Percentiles rank a stretch among this genome's conserved stretches.
phyloP scores from a whole-genome alignment of 1,140 invertebrate species.

The Drosophila orena region DNA sequence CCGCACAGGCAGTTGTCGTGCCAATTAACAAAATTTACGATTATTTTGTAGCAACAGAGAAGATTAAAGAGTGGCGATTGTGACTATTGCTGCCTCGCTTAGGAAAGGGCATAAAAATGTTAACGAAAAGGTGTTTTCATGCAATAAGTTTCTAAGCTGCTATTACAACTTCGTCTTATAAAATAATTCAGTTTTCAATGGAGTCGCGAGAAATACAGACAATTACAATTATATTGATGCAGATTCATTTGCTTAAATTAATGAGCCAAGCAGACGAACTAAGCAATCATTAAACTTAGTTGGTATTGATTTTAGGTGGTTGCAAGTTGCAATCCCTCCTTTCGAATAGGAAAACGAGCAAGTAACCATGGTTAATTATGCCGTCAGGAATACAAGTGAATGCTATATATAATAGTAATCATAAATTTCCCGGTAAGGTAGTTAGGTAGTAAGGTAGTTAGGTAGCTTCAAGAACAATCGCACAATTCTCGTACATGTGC shows the following conservation, averaged over 20 bases:
- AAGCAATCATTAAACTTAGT: conserved; percentile 38
- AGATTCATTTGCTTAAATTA: conserved; percentile 42
- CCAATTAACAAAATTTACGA: conserved; percentile 78
- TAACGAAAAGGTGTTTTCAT: conserved; percentile 27
- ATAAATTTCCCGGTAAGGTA: conserved; percentile 39
- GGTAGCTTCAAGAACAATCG: neutral
- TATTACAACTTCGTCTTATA: neutral
- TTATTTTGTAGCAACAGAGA: conserved; percentile 68
- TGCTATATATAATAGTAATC: conserved; percentile 71
- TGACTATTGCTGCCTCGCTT: conserved; percentile 43
- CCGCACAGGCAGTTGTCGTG: conserved; percentile 65
- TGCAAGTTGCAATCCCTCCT: neutral
- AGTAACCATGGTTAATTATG: neutral
- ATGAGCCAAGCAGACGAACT: conserved; percentile 56
- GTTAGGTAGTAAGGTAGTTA: too few relatives aligned
- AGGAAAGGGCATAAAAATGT: conserved; percentile 27
- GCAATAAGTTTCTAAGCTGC: conserved; percentile 16
- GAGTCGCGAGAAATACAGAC: conserved; percentile 21
- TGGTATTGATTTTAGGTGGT: neutral
- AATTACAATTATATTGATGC: conserved; percentile 57
- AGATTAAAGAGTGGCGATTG: conserved; percentile 20
- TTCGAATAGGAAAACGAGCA: neutral
- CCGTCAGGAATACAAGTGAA: conserved; percentile 9
- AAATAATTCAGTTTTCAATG: neutral
- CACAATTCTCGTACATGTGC: conserved; percentile 14